Conservation (phyloP, 1,140 invertebrate species). For the Euglossa dilemma region DNA sequence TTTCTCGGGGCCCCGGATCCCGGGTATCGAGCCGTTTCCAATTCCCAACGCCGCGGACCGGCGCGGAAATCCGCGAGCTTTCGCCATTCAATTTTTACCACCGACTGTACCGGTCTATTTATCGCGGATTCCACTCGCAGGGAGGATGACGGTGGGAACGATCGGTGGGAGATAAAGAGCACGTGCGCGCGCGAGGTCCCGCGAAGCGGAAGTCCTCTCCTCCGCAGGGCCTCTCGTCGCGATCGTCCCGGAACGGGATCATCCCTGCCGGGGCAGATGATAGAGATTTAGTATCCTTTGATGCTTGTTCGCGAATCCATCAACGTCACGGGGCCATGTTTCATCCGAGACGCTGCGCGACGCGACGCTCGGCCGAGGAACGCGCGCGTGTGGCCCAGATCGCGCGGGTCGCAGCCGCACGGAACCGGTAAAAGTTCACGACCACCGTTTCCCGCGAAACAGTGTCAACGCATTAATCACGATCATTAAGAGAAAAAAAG, state of each 20-base stretch:
- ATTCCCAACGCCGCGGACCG: neutral
- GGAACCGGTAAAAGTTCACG: neutral
- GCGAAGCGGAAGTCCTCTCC: neutral
- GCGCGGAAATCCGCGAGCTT: neutral
- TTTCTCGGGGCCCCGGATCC: neutral
- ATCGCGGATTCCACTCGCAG: too few species aligned
- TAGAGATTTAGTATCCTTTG: neutral
- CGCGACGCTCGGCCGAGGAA: neutral
- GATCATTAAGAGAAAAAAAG: conserved; percentile 39
- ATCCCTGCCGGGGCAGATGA: neutral
- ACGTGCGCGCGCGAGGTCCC: too few species aligned
- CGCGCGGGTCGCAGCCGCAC: neutral
- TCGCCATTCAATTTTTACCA: too few species aligned
- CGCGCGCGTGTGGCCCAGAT: neutral
- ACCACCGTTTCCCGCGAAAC: too few species aligned
- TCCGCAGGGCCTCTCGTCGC: neutral
- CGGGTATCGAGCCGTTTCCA: neutral
- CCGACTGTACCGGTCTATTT: too few species aligned
- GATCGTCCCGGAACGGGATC: neutral
- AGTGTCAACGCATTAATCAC: conserved; percentile 39
- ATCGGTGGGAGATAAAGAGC: too few species aligned
- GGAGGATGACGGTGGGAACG: too few species aligned
- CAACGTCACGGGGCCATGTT: neutral
- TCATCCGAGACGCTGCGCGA: neutral
- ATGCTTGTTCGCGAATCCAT: conserved; percentile 4